Conservation (phyloP, 1,140 invertebrate genomes). For the Apis laboriosa region DNA sequence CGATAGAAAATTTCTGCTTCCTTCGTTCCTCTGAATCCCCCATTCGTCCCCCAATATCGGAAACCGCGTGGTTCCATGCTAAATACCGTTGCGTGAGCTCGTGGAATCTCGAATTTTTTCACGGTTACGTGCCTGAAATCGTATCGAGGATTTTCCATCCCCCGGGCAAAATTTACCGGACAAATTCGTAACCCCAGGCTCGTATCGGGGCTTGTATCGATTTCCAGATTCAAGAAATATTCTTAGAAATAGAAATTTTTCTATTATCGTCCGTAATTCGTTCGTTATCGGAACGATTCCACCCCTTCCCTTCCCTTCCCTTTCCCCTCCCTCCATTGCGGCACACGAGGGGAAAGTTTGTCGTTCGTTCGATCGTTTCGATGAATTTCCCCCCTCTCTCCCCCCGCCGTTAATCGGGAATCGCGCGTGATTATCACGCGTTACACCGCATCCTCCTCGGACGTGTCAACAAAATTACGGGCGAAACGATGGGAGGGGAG, state of each 20-base stretch:
- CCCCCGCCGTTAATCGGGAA: not conserved
- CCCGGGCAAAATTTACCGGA: not conserved
- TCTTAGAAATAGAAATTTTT: no score
- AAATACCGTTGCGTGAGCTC: slow-evolving; percentile 53
- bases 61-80: slow-evolving; percentile 35
- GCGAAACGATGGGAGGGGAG: slow-evolving; percentile 15
- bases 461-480: slow-evolving; percentile 49
- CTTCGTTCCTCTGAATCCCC: slow-evolving; percentile 40
- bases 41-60: slow-evolving; percentile 32
- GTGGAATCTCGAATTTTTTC: slow-evolving; percentile 45
- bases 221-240: no score
- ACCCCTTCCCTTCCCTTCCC: no score
- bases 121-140: slow-evolving; percentile 9
- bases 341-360: no score
- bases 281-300: no score
- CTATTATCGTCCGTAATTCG: no score
- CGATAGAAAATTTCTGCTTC: slow-evolving; percentile 57
- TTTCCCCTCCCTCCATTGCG: no score
- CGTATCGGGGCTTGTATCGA: no score
- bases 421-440: slow-evolving; percentile 32
- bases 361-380: no score
- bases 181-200: no score
- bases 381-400: no score
- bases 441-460: not conserved
- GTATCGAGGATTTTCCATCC: not conserved